Percentiles rank a stretch among this genome's conserved stretches.
These are phyloP conservation scores for Melipona bicolor DNA, from an alignment of 2,888 invertebrate species.

Conservation along the genomic window DNA sequence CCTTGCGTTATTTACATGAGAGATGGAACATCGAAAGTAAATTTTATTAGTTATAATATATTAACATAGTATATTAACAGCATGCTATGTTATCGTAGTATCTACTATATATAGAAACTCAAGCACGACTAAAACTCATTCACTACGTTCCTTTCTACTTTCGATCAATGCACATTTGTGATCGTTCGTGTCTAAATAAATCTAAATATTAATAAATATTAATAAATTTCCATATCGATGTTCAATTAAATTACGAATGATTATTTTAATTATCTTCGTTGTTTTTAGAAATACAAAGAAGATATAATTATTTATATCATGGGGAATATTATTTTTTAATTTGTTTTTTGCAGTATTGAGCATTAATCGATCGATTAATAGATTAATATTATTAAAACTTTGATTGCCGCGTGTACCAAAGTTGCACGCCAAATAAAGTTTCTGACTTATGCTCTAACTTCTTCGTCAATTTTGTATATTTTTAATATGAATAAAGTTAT, in stretches of 20 bases:
- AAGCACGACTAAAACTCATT: slow-evolving; percentile 9
- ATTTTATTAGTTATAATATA: slow-evolving; percentile 9
- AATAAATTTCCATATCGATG: background rate
- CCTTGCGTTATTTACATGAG: slow-evolving; percentile 36
- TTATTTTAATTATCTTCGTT: background rate
- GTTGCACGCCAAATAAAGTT: too few species aligned
- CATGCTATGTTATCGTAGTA: slow-evolving; percentile 36
- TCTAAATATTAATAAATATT: too few species aligned
- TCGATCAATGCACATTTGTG: slow-evolving; percentile 1
- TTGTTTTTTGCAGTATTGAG: background rate
- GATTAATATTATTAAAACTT: too few species aligned
- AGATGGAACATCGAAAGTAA: slow-evolving; percentile 38
- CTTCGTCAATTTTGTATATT: too few species aligned
- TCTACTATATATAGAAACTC: background rate
- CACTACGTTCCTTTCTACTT: slow-evolving; percentile 7
- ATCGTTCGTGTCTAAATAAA: background rate
- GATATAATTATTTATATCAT: background rate
- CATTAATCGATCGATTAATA: background rate
- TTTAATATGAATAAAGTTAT: too few species aligned
- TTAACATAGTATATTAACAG: slow-evolving; percentile 46
- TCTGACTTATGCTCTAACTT: too few species aligned
- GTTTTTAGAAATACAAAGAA: background rate
- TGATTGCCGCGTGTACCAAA: too few species aligned
- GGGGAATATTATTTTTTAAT: too few species aligned
- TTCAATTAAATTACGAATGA: background rate